A percentile compares a stretch with the other conserved stretches of the same genome.
phyloP scores from a whole-genome alignment of 2,888 invertebrate species.

The Tiliacea citrago region DNA sequence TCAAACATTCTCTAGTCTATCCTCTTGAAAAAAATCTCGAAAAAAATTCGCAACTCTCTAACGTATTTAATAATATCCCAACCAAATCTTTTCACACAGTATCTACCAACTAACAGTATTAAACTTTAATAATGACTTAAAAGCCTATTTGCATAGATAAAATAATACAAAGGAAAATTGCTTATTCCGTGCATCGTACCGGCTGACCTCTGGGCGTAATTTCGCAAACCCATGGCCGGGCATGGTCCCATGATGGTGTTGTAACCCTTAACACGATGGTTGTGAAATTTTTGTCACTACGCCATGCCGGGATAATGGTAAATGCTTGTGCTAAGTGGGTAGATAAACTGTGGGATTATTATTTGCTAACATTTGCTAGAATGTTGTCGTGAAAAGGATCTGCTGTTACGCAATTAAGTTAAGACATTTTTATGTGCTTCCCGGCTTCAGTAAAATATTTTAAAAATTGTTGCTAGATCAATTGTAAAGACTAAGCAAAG shows the following conservation, averaged over 20 bases:
- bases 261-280: conserved; percentile 71
- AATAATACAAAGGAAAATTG: conserved; percentile 77
- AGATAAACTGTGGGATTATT: conserved; percentile 45
- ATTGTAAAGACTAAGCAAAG: not conserved
- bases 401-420: conserved; percentile 12
- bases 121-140: conserved; percentile 50
- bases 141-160: conserved; percentile 74
- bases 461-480: not conserved
- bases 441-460: not conserved
- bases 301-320: conserved; percentile 57
- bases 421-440: not conserved
- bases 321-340: conserved; percentile 35
- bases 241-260: conserved; percentile 77
- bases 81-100: conserved; percentile 25
- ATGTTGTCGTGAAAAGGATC: conserved; percentile 24
- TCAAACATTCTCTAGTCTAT: too few relatives aligned
- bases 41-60: too few relatives aligned
- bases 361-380: conserved; percentile 35
- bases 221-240: conserved; percentile 77
- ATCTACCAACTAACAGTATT: conserved; percentile 15
- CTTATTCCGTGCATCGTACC: conserved; percentile 71
- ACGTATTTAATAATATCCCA: not conserved
- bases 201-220: conserved; percentile 75
- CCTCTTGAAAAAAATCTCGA: too few relatives aligned
- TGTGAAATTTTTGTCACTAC: conserved; percentile 79